These are phyloP conservation scores for Heliconius ismenius DNA, from an alignment of 2,888 invertebrate genomes.

Conservation along the genomic window DNA sequence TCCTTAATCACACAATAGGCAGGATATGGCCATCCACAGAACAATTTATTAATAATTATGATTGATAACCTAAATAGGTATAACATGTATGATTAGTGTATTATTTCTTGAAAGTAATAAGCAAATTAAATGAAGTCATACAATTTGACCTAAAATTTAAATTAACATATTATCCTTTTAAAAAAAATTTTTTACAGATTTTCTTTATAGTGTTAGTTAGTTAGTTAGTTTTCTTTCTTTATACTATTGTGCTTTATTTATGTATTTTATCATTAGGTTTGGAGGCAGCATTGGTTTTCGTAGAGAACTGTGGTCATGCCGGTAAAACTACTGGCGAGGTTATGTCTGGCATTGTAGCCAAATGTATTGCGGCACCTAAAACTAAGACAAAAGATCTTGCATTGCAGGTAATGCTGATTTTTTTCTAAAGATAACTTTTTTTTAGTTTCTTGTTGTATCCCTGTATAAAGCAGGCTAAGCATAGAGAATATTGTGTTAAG, in stretches of 20 bases:
- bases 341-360: conserved; percentile 92
- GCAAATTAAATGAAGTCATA: neutral
- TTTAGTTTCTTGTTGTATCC: neutral
- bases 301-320: conserved; percentile 94
- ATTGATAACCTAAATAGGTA: conserved; percentile 26
- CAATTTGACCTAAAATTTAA: neutral
- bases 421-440: no score
- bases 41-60: conserved; percentile 30
- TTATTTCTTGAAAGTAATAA: conserved; percentile 12
- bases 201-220: neutral
- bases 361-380: conserved; percentile 95
- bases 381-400: conserved; percentile 95
- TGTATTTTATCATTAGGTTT: conserved; percentile 69
- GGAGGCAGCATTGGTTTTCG: conserved; percentile 94
- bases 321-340: conserved; percentile 95
- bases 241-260: neutral
- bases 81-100: conserved; percentile 4
- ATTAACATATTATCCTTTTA: neutral
- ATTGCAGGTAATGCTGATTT: conserved; percentile 80
- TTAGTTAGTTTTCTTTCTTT: no score
- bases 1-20: conserved; percentile 27
- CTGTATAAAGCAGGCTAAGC: neutral
- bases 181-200: neutral
- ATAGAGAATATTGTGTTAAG: no score
- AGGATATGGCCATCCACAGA: conserved; percentile 18